Evolutionary conservation across 1,140 invertebrate species (phyloP), one percentile per base, ranked within the genome.

Genomic region (Babylonia areolata): DNA sequence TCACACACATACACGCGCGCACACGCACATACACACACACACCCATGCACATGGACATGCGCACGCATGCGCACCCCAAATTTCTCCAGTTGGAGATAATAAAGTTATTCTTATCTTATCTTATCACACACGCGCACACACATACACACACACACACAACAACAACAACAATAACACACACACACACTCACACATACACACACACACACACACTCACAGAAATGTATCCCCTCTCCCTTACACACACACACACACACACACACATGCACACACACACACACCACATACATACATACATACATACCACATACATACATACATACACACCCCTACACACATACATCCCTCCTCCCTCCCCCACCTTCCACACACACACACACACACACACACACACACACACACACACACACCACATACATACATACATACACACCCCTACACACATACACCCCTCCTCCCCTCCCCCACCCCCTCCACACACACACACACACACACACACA

Each of bases 221-320:
- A 12, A 69, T 28, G 23, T 31, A 23, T 28, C 0, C 64, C 15
- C 64, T 23, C 64, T 23, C 23, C 6, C 23, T 23, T 28, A 31
- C 64, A 69, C 64, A 69, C 31, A 31, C 31, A 69, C 64, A 69
- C 64, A 69, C 64, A 69, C 64, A 69, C 64, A 69, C 64, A 69
- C 64, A 69, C 64, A 69, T 23, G 23, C 64, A 69, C 64, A 31
- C 64, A 69, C 64, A 69, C 31, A 20, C 9, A 31, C 64, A 69
- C 46, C 46, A 51, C 46, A 0, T 9, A 28, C 58, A 28, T 23
- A 69, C 58, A 69, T 5, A 69, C 58, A 69, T 23, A 69, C 20
- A 69, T 23, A 69, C 58, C 64, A 69, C 64, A 69, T 28, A 31
- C 31, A 69, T 23, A 69, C 64, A 69, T 23, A 69, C 64, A 69